These are phyloP conservation scores for Thripadectes ignobilis DNA, from an alignment of 2,797 vertebrate genomes.

Conservation along the genomic window DNA sequence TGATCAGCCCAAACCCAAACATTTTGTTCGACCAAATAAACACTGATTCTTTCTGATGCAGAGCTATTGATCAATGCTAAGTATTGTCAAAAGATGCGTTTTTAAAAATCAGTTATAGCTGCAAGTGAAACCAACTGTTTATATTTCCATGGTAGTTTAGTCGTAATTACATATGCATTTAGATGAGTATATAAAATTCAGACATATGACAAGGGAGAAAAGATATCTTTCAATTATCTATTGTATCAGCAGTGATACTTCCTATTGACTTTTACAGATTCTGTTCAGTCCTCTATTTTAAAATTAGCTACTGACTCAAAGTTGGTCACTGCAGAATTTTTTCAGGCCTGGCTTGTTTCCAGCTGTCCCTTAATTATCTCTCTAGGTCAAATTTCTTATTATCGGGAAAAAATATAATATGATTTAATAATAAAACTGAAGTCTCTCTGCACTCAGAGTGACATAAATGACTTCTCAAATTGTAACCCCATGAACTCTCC, in stretches of 20 bases:
- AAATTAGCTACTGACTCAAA: constrained; percentile 30
- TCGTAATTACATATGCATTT: neutral
- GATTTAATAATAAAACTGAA: neutral
- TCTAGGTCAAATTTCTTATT: constrained; percentile 36
- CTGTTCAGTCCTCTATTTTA: neutral
- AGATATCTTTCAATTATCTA: neutral
- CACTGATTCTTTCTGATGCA: neutral
- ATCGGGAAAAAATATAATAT: neutral
- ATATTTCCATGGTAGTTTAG: neutral
- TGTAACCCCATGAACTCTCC: neutral
- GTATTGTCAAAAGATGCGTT: neutral
- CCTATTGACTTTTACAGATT: neutral
- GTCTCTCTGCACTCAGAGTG: neutral
- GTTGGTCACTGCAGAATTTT: constrained; percentile 11
- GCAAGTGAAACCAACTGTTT: neutral
- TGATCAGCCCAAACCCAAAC: neutral
- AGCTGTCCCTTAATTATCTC: constrained; percentile 44
- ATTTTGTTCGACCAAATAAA: neutral
- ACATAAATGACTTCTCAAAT: constrained; percentile 4
- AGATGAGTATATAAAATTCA: neutral
- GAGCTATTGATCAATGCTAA: neutral
- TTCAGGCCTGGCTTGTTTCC: constrained; percentile 33
- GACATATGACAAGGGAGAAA: neutral
- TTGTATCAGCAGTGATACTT: neutral
- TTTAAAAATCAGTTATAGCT: neutral